These are phyloP conservation scores for Anisognathus igniventris DNA, from an alignment of 2,797 vertebrate genomes.

Conservation along the genomic window DNA sequence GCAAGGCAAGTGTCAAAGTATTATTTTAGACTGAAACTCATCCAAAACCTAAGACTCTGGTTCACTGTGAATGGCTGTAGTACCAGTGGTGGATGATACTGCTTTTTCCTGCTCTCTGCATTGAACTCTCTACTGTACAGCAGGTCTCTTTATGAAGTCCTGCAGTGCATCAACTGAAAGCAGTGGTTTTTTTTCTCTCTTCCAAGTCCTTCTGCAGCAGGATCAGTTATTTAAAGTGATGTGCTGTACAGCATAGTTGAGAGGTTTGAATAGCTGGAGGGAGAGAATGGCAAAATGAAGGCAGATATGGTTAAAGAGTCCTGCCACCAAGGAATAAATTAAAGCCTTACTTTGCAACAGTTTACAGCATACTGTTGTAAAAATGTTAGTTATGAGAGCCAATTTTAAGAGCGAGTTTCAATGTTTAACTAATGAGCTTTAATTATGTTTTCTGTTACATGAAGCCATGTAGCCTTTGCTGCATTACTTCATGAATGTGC, in stretches of 20 bases:
- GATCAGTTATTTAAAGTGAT: background rate
- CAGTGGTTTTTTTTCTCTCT: background rate
- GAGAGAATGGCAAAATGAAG: background rate
- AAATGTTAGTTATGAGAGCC: background rate
- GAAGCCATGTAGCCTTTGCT: background rate
- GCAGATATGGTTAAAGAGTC: background rate
- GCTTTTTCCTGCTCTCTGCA: background rate
- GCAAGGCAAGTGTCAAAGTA: background rate
- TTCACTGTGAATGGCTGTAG: background rate
- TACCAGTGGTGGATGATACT: background rate
- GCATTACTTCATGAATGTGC: background rate
- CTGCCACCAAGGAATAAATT: background rate
- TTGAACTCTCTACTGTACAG: background rate
- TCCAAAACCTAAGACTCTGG: background rate
- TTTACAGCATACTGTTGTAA: background rate
- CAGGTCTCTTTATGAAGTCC: background rate
- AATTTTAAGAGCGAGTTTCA: background rate
- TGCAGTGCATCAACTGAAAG: background rate
- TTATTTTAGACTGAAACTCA: background rate
- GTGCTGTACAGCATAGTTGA: background rate
- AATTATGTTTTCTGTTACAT: background rate
- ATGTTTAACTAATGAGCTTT: background rate
- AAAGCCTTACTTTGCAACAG: background rate
- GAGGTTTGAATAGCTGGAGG: background rate
- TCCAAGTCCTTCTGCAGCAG: background rate